Evolutionary conservation across 2,113 vertebrate genomes (phyloP), one percentile per base, ranked within the genome.

Genomic region (Circaetus gallicus): DNA sequence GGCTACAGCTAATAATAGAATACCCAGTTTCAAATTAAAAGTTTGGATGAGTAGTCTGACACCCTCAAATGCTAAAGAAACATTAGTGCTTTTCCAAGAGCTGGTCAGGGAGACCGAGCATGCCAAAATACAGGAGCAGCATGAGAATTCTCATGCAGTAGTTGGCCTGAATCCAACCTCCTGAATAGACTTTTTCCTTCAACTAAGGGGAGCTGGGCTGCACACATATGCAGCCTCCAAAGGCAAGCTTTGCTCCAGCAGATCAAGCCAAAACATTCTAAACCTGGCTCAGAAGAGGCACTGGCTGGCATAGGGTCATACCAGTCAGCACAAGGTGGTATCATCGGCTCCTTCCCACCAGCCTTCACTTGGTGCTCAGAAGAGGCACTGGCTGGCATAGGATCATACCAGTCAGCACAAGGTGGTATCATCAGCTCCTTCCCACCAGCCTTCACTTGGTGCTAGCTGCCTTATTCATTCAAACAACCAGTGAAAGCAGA

Each of bases 1-100:
- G 84, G 89, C 81, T 85, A 84, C 36, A 84, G 78, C 59, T 95
- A 92, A 94, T 82, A 96, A 95, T 42, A 96, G 89, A 96, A 95
- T 34, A 79, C 16, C 25, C 66, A 13, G 17, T 52, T 92, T 87
- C 83, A 82, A 93, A 85, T 85, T 36, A 69, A 50, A 91, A 97
- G 86, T 91, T 91, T 72, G 42, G 49, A 71, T 69, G 31, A 91
- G 42, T 65, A 6, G 6, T 58, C 70, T 53, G 42, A 92, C 45
- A 89, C 47, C 2, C 13, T 79, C n/a, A 85, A 76, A 70, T 25
- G 19, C 49, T 87, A 63, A 89, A 91, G 69, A 95, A 94, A 81
- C 45, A 82, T 20, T 28, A 91, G 12, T 29, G 45, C 55, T 94
- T 80, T 90, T 84, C 40, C 81, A 92, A 63, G 65, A 82, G 81